Conservation (phyloP, 2,797 vertebrate species). For the Lutjanus argentimaculatus region DNA sequence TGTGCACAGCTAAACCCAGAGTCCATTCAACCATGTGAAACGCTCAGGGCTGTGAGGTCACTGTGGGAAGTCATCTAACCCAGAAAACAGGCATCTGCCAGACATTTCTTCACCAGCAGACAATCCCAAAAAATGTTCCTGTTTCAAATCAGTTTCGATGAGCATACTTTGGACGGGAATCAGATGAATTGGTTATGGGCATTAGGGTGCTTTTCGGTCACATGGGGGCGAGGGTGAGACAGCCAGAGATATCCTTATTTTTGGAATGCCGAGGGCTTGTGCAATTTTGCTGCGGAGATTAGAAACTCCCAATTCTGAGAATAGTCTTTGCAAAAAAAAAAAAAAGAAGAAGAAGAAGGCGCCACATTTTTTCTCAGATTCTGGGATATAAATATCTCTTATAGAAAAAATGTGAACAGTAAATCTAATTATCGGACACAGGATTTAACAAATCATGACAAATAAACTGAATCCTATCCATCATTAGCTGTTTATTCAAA, state of each 20-base stretch:
- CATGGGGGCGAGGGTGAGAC: slow-evolving; percentile 80
- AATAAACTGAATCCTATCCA: not conserved
- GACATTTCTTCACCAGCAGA: slow-evolving; percentile 86
- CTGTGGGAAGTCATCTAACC: slow-evolving; percentile 85
- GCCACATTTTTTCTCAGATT: slow-evolving; percentile 57
- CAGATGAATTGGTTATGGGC: slow-evolving; percentile 83
- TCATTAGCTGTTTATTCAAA: not conserved
- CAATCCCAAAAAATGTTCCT: slow-evolving; percentile 87
- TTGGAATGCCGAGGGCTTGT: slow-evolving; percentile 85
- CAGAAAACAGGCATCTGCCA: slow-evolving; percentile 87
- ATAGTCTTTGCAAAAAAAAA: slow-evolving; percentile 40
- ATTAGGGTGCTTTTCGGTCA: slow-evolving; percentile 80
- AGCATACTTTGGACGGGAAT: slow-evolving; percentile 86
- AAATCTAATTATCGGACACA: slow-evolving; percentile 46
- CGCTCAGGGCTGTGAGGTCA: slow-evolving; percentile 76
- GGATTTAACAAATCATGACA: slow-evolving; percentile 6
- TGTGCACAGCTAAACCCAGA: slow-evolving; percentile 35
- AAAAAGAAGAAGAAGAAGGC: not conserved
- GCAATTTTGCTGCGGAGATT: slow-evolving; percentile 76
- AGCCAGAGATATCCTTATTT: slow-evolving; percentile 83
- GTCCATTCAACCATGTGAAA: slow-evolving; percentile 54
- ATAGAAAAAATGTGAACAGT: slow-evolving; percentile 51
- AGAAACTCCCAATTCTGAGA: slow-evolving; percentile 65
- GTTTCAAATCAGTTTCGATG: slow-evolving; percentile 88
- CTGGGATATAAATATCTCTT: slow-evolving; percentile 69